phyloP scores from a whole-genome alignment of 2,888 invertebrate genomes.

The Xanthia togata region DNA sequence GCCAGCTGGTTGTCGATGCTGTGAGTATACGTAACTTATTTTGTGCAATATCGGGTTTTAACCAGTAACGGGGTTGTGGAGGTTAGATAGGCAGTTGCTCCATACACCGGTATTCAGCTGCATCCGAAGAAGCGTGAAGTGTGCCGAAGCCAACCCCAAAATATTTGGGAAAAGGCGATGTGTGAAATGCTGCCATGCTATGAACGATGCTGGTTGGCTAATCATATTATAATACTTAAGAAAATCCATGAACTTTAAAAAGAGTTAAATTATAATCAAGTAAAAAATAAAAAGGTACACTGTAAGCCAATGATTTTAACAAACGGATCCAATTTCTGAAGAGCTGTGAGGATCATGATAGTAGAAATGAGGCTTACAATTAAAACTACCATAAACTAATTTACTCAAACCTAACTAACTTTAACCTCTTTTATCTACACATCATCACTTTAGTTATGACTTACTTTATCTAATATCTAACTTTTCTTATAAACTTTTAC shows the following conservation, averaged over 20 bases:
- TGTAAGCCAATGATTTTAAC: conserved; percentile 78
- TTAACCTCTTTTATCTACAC: not conserved
- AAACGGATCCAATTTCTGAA: conserved; percentile 85
- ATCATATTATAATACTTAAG: not conserved
- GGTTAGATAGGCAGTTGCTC: not conserved
- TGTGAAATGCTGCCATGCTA: too few relatives aligned
- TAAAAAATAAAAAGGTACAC: not conserved
- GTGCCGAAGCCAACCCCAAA: too few relatives aligned
- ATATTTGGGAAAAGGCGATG: too few relatives aligned
- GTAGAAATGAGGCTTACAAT: conserved; percentile 52
- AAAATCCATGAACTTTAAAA: not conserved
- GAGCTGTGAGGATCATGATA: conserved; percentile 69
- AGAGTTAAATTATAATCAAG: not conserved
- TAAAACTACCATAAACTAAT: not conserved
- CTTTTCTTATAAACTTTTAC: not conserved
- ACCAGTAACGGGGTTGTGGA: not conserved
- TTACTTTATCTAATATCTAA: not conserved
- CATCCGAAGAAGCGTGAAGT: not conserved
- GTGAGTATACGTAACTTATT: conserved; percentile 85
- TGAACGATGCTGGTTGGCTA: not conserved
- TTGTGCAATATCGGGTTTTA: not conserved
- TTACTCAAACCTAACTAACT: not conserved
- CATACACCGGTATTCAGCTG: not conserved
- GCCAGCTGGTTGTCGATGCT: conserved; percentile 98
- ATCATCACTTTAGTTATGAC: not conserved